A percentile compares a stretch with the other conserved stretches of the same genome.
Evolutionary conservation across 2,888 invertebrate species (phyloP).

Genomic region (Heliconius aoede): DNA sequence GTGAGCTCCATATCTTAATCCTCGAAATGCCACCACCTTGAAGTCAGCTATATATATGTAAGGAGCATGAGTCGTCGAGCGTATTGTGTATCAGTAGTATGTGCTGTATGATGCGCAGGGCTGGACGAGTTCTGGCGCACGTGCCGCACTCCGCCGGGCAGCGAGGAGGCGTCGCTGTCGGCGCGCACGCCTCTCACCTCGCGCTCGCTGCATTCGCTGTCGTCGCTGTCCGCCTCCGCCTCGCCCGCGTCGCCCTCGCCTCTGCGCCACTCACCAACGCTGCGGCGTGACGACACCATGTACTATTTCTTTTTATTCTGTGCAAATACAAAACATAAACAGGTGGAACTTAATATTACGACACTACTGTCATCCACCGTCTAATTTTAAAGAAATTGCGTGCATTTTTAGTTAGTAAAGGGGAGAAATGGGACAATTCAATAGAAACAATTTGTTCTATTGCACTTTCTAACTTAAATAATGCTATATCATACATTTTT

Average conservation of each 20-base stretch:
- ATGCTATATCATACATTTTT: not conserved
- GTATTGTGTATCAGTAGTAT: not conserved
- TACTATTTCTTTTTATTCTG: conserved; percentile 38
- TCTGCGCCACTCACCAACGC: conserved; percentile 53
- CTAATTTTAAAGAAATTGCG: too few relatives aligned
- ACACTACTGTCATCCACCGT: too few relatives aligned
- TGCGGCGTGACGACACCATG: conserved; percentile 61
- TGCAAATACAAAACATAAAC: too few relatives aligned
- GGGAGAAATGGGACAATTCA: too few relatives aligned
- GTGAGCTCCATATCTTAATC: too few relatives aligned
- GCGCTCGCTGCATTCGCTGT: conserved; percentile 78
- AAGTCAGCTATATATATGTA: too few relatives aligned
- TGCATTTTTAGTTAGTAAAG: too few relatives aligned
- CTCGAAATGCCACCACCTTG: too few relatives aligned
- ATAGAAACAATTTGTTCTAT: too few relatives aligned
- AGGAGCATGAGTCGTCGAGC: too few relatives aligned
- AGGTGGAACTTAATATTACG: too few relatives aligned
- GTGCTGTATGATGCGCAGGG: conserved; percentile 54
- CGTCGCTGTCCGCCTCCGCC: conserved; percentile 66
- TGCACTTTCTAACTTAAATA: too few relatives aligned
- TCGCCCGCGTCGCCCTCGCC: conserved; percentile 51
- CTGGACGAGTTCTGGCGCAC: conserved; percentile 80
- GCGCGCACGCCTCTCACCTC: conserved; percentile 77
- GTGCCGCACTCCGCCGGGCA: conserved; percentile 79
- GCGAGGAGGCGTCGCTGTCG: conserved; percentile 69